A percentile compares a stretch with the other conserved stretches of the same genome.
Evolutionary conservation across 1,140 invertebrate genomes (phyloP).

Genomic region (Rhyacophila brunnea): DNA sequence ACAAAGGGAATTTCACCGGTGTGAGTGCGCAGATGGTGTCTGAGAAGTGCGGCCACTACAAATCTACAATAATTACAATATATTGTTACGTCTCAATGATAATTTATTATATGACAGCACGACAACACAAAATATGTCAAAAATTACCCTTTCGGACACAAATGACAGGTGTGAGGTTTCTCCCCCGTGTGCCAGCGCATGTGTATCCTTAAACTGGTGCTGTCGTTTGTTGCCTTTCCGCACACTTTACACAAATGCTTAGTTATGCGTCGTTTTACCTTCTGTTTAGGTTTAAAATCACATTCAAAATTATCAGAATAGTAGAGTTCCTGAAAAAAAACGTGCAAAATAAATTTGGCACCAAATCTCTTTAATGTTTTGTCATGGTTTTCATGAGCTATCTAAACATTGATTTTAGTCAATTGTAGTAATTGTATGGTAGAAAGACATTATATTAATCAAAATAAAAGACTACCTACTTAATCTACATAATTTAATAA

Average conservation of each 20-base stretch:
- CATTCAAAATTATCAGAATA: conserved; percentile 9
- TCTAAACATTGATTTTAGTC: no score
- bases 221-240: conserved; percentile 9
- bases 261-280: conserved; percentile 14
- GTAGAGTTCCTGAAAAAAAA: conserved; percentile 14
- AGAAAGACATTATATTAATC: no score
- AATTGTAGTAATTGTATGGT: no score
- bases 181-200: conserved; percentile 61
- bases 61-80: neutral
- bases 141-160: conserved; percentile 36
- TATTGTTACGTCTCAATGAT: neutral
- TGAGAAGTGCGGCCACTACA: conserved; percentile 2
- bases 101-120: neutral
- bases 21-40: conserved; percentile 6
- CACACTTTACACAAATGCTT: conserved; percentile 12
- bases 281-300: conserved; percentile 11
- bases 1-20: neutral
- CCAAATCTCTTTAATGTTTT: no score
- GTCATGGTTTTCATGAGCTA: no score
- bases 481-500: no score
- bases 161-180: conserved; percentile 60
- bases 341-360: no score
- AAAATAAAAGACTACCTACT: no score
- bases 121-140: neutral
- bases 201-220: conserved; percentile 51